These are phyloP conservation scores for Peribatodes rhomboidaria DNA, from an alignment of 2,888 invertebrate species.

Conservation along the genomic window DNA sequence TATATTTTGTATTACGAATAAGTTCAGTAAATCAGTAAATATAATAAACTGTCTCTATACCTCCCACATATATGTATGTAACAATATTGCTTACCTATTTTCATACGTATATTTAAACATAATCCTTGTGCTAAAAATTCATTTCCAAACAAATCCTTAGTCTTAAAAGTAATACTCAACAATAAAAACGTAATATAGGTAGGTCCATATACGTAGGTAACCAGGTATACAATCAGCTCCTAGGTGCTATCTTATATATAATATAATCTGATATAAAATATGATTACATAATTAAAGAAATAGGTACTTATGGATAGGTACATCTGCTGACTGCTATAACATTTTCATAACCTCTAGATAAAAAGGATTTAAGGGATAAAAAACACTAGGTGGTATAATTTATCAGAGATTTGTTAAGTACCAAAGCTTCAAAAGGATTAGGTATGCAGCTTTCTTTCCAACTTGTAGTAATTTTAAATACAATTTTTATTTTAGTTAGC, in stretches of 20 bases:
- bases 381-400: slow-evolving; percentile 21
- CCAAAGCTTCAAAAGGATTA: not conserved
- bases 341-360: slow-evolving; percentile 7
- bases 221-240: not conserved
- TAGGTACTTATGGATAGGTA: not conserved
- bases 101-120: no score
- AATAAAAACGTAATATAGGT: no score
- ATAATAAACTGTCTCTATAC: not conserved
- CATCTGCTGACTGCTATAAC: not conserved
- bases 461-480: not conserved
- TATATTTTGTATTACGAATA: no score
- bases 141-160: no score
- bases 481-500: no score
- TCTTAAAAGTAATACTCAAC: no score
- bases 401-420: slow-evolving; percentile 3
- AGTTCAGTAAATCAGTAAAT: no score
- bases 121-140: no score
- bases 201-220: no score
- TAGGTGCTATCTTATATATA: not conserved
- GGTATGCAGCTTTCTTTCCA: not conserved
- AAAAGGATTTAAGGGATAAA: slow-evolving; percentile 17
- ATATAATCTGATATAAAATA: not conserved
- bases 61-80: not conserved
- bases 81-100: no score
- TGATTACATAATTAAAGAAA: not conserved